Evolutionary conservation across 2,113 vertebrate genomes (phyloP), one percentile per base, ranked within the genome.

Genomic region (Lepus americanus): DNA sequence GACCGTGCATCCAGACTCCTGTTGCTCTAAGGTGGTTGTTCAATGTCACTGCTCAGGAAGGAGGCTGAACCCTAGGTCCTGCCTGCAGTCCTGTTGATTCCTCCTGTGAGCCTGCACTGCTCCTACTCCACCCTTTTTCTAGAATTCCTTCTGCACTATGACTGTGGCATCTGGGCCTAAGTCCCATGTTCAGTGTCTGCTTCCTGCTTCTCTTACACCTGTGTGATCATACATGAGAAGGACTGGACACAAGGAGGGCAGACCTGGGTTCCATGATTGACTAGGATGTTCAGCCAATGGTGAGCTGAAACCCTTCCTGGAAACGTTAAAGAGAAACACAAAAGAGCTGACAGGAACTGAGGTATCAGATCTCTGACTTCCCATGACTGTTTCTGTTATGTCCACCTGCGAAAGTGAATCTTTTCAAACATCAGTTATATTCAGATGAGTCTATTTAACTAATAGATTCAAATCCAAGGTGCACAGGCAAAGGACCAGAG

Each of bases 21-120:
- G 98, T 99, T 98, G 98, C 99, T 98, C 98, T 98, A 98, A 98
- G 98, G 98, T 98, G 86, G 29, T 95, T 98, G 98, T 97, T 95
- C 29, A 98, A 98, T 99, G 99, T 98, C 97, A 98, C 98, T 98
- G 98, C 97, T 98, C 98, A 98, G 99, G 99, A 99, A 99, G 98
- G 98, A 99, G 99, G 99, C 98, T 98, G 97, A 98, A 98, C 98
- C 95, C 94, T 96, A 96, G 95, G 90, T 87, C 76, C 95, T 96
- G 89, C 95, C 96, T 97, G 96, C 96, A 95, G 87, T 98, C 98
- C 98, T 98, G 97, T 97, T 96, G 98, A 98, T 98, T 98, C 97
- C 98, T 98, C 96, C 98, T 97, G 98, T 97, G 97, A 92, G 95
- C 96, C 91, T 98, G 98, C 96, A 96, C 97, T 97, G 98, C 97